A percentile compares a stretch with the other conserved stretches of the same genome.
Conservation (phyloP, 37 sponge, comb jelly and placozoan genomes). For the Theonella swinhoei region DNA sequence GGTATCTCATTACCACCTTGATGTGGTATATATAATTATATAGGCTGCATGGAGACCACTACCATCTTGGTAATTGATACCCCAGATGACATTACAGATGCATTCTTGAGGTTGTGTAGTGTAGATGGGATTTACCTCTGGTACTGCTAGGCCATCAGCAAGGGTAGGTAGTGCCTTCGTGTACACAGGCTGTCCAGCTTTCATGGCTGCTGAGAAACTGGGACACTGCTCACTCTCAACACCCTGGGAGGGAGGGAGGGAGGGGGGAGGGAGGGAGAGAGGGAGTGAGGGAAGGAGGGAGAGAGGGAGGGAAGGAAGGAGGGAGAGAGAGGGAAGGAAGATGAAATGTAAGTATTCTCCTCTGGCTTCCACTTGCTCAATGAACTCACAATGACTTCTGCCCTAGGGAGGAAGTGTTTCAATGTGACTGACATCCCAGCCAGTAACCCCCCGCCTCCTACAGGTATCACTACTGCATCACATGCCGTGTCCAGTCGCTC, state of each 20-base stretch:
- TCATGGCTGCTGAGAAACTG: constrained; percentile 73
- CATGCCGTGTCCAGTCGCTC: constrained; percentile 20
- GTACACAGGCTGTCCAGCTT: constrained; percentile 67
- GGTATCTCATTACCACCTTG: too few species aligned
- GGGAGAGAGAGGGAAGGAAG: background rate
- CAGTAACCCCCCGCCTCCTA: constrained; percentile 90
- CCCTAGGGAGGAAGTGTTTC: constrained; percentile 74
- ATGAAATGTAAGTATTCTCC: too few species aligned
- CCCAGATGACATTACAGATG: too few species aligned
- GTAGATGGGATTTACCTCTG: too few species aligned
- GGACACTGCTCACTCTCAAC: constrained; percentile 84
- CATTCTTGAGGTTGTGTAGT: too few species aligned
- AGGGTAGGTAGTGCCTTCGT: constrained; percentile 56
- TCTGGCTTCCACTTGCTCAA: too few species aligned
- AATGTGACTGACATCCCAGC: constrained; percentile 83
- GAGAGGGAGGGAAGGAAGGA: background rate
- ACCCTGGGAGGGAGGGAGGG: constrained; percentile 50
- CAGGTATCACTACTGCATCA: constrained; percentile 89
- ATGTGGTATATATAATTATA: too few species aligned
- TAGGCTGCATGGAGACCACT: too few species aligned
- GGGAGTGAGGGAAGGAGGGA: background rate
- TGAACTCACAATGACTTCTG: constrained; percentile 79
- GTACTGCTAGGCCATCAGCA: constrained; percentile 88
- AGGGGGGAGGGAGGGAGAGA: background rate
- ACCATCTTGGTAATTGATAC: too few species aligned